phyloP scores from a whole-genome alignment of 53 echinoderm and acorn worm genomes.

The Echinometra lucunter region DNA sequence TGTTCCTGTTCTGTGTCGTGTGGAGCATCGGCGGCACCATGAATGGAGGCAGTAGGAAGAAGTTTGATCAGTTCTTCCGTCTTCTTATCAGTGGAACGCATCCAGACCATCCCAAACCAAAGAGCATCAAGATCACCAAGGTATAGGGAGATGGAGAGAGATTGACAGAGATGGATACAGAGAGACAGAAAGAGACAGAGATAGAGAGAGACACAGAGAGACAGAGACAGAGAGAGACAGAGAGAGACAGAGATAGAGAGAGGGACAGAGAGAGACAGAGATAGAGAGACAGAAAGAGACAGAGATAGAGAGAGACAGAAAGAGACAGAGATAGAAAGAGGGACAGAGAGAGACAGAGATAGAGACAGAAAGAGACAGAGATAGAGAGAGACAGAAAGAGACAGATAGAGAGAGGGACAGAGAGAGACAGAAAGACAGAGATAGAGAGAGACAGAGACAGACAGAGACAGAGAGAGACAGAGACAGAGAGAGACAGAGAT shows the following conservation, averaged over 20 bases:
- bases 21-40: slow-evolving; percentile 95
- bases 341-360: too few relatives aligned
- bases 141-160: slow-evolving; percentile 61
- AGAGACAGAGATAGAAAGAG: too few relatives aligned
- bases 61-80: slow-evolving; percentile 98
- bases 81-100: slow-evolving; percentile 94
- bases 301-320: too few relatives aligned
- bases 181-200: background rate
- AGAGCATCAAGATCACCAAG: slow-evolving; percentile 99
- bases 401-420: too few relatives aligned
- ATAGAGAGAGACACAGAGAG: background rate
- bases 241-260: background rate
- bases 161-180: background rate
- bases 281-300: too few relatives aligned
- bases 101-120: slow-evolving; percentile 97
- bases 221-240: background rate
- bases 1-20: slow-evolving; percentile 95
- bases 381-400: too few relatives aligned
- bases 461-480: too few relatives aligned
- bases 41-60: slow-evolving; percentile 91
- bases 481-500: too few relatives aligned
- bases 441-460: too few relatives aligned
- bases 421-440: too few relatives aligned
- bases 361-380: too few relatives aligned
- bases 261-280: background rate